Base-by-base conservation (phyloP, 2,797 vertebrate genomes). In the Rhynchonycteris naso region DNA sequence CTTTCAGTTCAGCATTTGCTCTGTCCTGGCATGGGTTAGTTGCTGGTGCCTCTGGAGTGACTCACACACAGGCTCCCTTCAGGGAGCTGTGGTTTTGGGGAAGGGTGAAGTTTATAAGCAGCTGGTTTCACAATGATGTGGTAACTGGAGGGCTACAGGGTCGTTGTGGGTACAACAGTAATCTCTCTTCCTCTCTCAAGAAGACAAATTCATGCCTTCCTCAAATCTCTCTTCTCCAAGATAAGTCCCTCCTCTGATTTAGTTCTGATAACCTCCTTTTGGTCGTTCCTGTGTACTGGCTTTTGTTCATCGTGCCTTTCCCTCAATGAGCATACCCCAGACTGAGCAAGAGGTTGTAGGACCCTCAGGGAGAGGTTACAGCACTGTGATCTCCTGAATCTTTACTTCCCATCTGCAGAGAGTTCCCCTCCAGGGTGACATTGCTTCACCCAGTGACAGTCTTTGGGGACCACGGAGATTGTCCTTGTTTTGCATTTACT, bases 1-100 rank as follows among this genome's bases (percentile, higher is more conserved):
- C 69, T 94, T 56, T 91, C 83, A 83, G 56, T 80, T 94, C 93
- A 93, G 83, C 52, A 50, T 86, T 95, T 63, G 85, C 52, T 63
- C 21, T 76, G 69, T 89, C 65, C 54, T 93, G 76, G 38, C 15
- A 0, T 66, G 22, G 24, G 14, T 76, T 93, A 28, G 63, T 56
- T 81, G 56, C 24, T 87, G 72, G 28, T 52, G 9, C 69, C 71
- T 86, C 65, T 63, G 90, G 93, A 97, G 52, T 72, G 84, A 84
- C 68, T 88, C 72, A n/a, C 2, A 9, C 19, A n/a, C 38, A 59
- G 63, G 38, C 26, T 50, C 9, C 33, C 19, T 43, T 54, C 22
- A 72, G 75, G 87, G 66, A 61, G n/a, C 71, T 65, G 91, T 61
- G 91, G 65, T 78, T 93, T 76, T 24, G 61, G 80, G 66, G 18